Evolutionary conservation across 2,888 invertebrate species (phyloP).

Genomic region (Thalpophila matura): DNA sequence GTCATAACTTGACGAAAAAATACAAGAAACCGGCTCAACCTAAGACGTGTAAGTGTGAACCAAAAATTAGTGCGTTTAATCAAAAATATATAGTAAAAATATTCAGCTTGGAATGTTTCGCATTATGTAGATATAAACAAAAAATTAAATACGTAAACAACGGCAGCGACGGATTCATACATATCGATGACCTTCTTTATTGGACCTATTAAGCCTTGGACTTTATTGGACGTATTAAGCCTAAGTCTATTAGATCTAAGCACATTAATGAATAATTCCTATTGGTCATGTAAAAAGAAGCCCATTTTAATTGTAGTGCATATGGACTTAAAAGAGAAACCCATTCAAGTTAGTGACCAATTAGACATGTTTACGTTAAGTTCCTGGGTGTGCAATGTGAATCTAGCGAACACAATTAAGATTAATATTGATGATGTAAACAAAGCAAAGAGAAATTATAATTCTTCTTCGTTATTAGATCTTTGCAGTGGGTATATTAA

Average conservation of each 20-base stretch:
- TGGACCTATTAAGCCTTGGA: too few relatives aligned
- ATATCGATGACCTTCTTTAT: too few relatives aligned
- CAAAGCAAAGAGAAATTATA: not conserved
- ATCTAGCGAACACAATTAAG: not conserved
- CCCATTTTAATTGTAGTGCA: not conserved
- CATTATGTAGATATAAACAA: too few relatives aligned
- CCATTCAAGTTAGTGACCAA: not conserved
- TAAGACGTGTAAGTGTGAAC: too few relatives aligned
- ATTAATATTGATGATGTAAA: not conserved
- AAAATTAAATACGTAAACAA: too few relatives aligned
- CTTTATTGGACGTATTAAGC: too few relatives aligned
- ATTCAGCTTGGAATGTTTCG: too few relatives aligned
- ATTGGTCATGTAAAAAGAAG: not conserved
- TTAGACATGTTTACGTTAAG: not conserved
- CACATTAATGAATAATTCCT: not conserved
- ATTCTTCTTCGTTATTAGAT: not conserved
- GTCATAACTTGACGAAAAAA: too few relatives aligned
- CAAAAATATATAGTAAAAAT: too few relatives aligned
- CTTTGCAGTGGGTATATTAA: not conserved
- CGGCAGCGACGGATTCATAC: too few relatives aligned
- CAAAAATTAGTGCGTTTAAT: too few relatives aligned
- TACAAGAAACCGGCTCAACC: too few relatives aligned
- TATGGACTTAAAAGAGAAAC: not conserved
- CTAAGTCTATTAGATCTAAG: not conserved
- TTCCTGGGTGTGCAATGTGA: constrained; percentile 3